Evolutionary conservation across 2,797 vertebrate genomes (phyloP), one percentile per base, ranked within the genome.

Genomic region (Syngnathus acus): DNA sequence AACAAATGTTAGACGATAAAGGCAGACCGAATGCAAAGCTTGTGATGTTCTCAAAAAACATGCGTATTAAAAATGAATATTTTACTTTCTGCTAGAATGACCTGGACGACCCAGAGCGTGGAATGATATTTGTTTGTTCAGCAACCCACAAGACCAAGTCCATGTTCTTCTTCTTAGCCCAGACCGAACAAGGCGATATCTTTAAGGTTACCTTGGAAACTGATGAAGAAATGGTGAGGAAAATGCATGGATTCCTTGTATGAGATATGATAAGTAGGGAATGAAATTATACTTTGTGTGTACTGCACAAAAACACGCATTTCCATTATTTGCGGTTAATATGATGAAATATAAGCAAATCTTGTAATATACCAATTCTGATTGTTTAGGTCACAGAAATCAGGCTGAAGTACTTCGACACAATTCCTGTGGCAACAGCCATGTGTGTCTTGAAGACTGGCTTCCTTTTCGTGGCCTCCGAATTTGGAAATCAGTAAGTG

Each of bases 71-170:
- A 32, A 43, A 45, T 51, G 7, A 5, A 32, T 54, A 2, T 45
- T 43, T 26, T 57, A 53, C n/a, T 21, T 37, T 39, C 21, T 5
- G 42, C 62, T 54, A 99, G 97, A 99, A 99, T 69, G 97, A 99
- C 80, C 87, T 99, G 84, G 97, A 99, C 68, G 97, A 99, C 80
- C 97, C 97, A 0, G 97, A 99, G 83, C 92, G 97, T 55, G 97
- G 97, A 70, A 99, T 99, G 97, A 96, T 99, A 81, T 99, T 99
- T 75, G 97, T 99, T 74, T 99, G 97, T 84, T 98, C 97, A 64
- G 97, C 97, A 43, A 99, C 97, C 1, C 97, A 99, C 89, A 99
- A 99, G 88, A 99, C 97, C 86, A 99, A 99, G 79, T 96, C 97
- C 38, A 99, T 99, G 97, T 99, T 99, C 88, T 99, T 99, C 85